phyloP scores from a whole-genome alignment of 1,140 invertebrate genomes.

The Nebria ingens region DNA sequence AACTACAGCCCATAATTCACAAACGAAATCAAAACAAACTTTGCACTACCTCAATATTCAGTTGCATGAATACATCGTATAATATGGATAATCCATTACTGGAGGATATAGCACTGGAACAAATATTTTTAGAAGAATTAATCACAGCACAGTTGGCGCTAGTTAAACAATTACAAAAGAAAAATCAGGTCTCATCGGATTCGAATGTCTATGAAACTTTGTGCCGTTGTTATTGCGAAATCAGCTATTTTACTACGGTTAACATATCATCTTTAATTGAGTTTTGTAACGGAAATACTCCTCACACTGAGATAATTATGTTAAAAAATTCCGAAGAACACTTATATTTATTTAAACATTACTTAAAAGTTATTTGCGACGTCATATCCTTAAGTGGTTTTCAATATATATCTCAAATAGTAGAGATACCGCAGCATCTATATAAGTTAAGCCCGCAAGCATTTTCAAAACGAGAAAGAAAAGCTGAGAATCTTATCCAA shows the following conservation, averaged over 20 bases:
- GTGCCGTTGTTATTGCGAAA: conserved; percentile 54
- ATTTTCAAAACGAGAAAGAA: conserved; percentile 47
- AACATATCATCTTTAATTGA: conserved; percentile 55
- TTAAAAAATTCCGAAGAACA: conserved; percentile 61
- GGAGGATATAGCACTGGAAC: conserved; percentile 34
- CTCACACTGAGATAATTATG: conserved; percentile 53
- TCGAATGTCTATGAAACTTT: conserved; percentile 49
- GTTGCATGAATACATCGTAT: not conserved
- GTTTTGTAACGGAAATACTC: conserved; percentile 50
- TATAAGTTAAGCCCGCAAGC: conserved; percentile 35
- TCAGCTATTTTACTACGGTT: conserved; percentile 56
- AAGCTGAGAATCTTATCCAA: conserved; percentile 45
- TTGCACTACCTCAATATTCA: not conserved
- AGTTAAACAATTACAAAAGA: conserved; percentile 51
- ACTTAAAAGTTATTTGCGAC: conserved; percentile 41
- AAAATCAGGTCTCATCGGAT: conserved; percentile 41
- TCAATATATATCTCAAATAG: conserved; percentile 48
- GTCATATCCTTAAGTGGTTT: conserved; percentile 56
- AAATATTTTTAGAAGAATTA: conserved; percentile 58
- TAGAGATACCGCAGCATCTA: conserved; percentile 47
- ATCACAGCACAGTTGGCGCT: conserved; percentile 49
- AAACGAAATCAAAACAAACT: not conserved
- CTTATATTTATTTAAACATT: conserved; percentile 59
- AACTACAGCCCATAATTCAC: not conserved
- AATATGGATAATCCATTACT: not conserved